Evolutionary conservation across 2,113 vertebrate species (phyloP), one percentile per base, ranked within the genome.

Genomic region (Ardeotis arabs): DNA sequence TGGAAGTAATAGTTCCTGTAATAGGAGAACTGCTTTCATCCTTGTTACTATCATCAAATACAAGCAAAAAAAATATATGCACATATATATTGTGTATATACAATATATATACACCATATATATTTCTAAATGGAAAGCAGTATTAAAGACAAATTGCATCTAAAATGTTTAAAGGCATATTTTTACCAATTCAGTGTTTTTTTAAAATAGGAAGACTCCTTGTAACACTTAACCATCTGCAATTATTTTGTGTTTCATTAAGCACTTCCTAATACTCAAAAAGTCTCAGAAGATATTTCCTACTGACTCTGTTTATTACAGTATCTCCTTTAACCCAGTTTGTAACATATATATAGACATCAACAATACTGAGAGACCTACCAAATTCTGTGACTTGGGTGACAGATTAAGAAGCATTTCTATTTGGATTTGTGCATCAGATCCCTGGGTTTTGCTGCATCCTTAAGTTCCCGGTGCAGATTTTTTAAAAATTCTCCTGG

Each of bases 231-330:
- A 74, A 68, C 24, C 22, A 50, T 28, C 33, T 53, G 21, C 18
- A n/a, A 21, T 29, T 29, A 68, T 21, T 89, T 45, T 89, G 15
- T 73, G 49, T 67, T 89, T 77, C 41, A 74, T 8, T n/a, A 41
- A 89, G 56, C 17, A 41, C 4, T 78, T 84, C 44, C 56, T 68
- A 31, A 70, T 44, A 79, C 21, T 55, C 22, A 68, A 22, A 27
- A 81, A 60, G 53, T 79, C 53, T 75, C 44, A 73, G 18, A 96
- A 76, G 23, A 8, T 37, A 62, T 66, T 87, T 95, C 49, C 75
- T 68, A 49, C 58, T 78, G 47, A 70, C 20, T 50, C 64, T 90
- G 23, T 29, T 73, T 80, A 77, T 63, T 55, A 77, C 23, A 74
- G 50, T 17, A 94, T 75, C 4, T 19, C 4, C 45, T 60, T 84